A percentile compares a stretch with the other conserved stretches of the same genome.
These are phyloP conservation scores for Naso thynnoides DNA, from an alignment of 2,797 vertebrate species.

Conservation along the genomic window DNA sequence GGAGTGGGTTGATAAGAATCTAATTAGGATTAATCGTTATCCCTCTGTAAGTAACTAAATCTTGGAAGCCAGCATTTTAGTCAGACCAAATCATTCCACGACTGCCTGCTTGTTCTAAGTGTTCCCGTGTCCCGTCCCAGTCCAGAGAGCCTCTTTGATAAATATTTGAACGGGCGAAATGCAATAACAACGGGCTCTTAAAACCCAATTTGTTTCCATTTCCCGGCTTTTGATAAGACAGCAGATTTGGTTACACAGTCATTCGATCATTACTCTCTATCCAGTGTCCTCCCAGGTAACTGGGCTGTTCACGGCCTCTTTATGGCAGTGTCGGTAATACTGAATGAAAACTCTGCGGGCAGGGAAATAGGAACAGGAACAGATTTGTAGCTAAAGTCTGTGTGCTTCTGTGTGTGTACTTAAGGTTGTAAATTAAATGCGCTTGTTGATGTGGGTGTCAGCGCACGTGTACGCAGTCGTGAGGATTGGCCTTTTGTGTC, in stretches of 20 bases:
- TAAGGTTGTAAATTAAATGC: constrained; percentile 11
- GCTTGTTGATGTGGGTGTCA: not conserved
- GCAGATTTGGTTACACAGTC: constrained; percentile 63
- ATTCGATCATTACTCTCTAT: constrained; percentile 55
- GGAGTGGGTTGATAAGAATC: constrained; percentile 50
- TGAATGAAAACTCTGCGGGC: constrained; percentile 40
- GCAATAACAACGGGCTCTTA: constrained; percentile 64
- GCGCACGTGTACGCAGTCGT: no score
- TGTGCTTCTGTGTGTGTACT: constrained; percentile 25
- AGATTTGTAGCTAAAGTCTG: constrained; percentile 27
- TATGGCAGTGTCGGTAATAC: constrained; percentile 23
- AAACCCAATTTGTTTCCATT: constrained; percentile 73
- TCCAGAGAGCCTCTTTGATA: constrained; percentile 56
- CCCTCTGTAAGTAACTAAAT: constrained; percentile 37
- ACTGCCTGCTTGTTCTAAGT: constrained; percentile 25
- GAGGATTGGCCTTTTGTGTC: constrained; percentile 52
- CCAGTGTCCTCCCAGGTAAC: constrained; percentile 36
- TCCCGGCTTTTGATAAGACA: constrained; percentile 67
- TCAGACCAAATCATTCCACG: constrained; percentile 44
- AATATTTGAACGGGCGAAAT: constrained; percentile 71
- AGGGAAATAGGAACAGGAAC: constrained; percentile 8
- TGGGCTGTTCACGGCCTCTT: constrained; percentile 35
- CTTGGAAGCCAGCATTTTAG: constrained; percentile 41
- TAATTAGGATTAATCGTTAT: constrained; percentile 64
- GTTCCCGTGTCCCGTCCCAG: constrained; percentile 33